phyloP scores from a whole-genome alignment of 2,113 vertebrate genomes.

The Hippocampus zosterae region DNA sequence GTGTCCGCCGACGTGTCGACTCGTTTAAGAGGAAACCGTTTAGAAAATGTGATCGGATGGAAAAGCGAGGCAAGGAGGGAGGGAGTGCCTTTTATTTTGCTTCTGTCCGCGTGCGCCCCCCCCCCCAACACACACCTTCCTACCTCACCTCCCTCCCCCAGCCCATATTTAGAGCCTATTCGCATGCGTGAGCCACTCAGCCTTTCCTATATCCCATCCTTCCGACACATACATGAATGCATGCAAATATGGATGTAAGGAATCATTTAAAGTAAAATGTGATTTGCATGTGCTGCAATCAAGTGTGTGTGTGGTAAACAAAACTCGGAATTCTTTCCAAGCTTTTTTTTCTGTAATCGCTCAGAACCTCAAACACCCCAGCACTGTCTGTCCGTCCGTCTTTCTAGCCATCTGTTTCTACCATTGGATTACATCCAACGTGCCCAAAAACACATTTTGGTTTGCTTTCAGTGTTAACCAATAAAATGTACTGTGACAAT shows the following conservation, averaged over 20 bases:
- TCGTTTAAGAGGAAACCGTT: constrained; percentile 29
- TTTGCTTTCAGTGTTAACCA: not conserved
- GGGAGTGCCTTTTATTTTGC: constrained; percentile 50
- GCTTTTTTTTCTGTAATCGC: not conserved
- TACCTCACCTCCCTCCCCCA: constrained; percentile 22
- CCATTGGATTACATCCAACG: not conserved
- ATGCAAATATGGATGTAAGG: not conserved
- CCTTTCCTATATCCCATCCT: constrained; percentile 32
- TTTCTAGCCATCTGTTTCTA: not conserved
- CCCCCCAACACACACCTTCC: not conserved
- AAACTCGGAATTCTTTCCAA: constrained; percentile 1
- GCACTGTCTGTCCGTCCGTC: not conserved
- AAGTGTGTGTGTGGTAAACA: not conserved
- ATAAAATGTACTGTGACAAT: not conserved
- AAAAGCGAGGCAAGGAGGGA: constrained; percentile 7
- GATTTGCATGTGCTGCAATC: not conserved
- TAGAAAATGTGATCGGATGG: constrained; percentile 25
- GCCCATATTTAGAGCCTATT: constrained; percentile 66
- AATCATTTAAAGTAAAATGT: not conserved
- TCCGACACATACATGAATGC: not conserved
- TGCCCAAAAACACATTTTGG: not conserved
- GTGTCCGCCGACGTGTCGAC: constrained; percentile 26
- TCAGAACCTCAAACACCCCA: not conserved
- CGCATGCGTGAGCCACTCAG: constrained; percentile 62
- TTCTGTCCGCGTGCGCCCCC: constrained; percentile 26